These are phyloP conservation scores for Tenthredo distinguenda DNA, from an alignment of 2,888 invertebrate species.

Conservation along the genomic window DNA sequence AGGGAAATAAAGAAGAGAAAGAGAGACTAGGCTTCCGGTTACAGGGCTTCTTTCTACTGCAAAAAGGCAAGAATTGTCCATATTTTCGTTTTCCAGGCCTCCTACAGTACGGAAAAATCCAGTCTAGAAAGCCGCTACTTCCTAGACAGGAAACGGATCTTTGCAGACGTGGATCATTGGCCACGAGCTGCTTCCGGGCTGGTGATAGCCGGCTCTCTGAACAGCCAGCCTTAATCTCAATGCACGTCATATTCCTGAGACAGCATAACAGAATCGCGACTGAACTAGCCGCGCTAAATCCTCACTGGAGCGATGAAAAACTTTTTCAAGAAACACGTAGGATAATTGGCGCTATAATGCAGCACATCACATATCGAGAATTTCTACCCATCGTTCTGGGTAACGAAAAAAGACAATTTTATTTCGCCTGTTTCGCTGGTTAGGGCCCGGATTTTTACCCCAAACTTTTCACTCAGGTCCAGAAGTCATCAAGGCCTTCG, in stretches of 20 bases:
- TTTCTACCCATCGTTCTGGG: slow-evolving; percentile 90
- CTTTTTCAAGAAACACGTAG: slow-evolving; percentile 91
- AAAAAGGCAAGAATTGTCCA: neutral
- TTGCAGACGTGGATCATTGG: slow-evolving; percentile 86
- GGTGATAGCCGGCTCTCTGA: slow-evolving; percentile 90
- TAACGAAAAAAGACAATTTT: slow-evolving; percentile 66
- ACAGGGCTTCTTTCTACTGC: neutral
- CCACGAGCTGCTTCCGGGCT: slow-evolving; percentile 87
- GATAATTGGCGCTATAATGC: slow-evolving; percentile 89
- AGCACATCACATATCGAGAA: slow-evolving; percentile 91
- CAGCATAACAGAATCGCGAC: slow-evolving; percentile 89
- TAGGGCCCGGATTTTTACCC: neutral
- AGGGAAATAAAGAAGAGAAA: neutral
- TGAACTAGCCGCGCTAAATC: slow-evolving; percentile 86
- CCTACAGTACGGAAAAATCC: slow-evolving; percentile 82
- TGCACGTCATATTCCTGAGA: slow-evolving; percentile 88
- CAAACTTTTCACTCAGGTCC: slow-evolving; percentile 78
- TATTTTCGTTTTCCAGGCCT: slow-evolving; percentile 66
- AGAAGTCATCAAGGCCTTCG: slow-evolving; percentile 88
- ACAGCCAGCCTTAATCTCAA: slow-evolving; percentile 88
- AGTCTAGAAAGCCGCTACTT: slow-evolving; percentile 81
- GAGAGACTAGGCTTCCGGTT: neutral
- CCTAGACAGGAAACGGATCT: slow-evolving; percentile 82
- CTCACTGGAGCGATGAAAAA: slow-evolving; percentile 94
- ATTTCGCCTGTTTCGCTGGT: neutral